A percentile compares a stretch with the other conserved stretches of the same genome.
Evolutionary conservation across 1,140 invertebrate species (phyloP).

Genomic region (Nasonia giraulti): DNA sequence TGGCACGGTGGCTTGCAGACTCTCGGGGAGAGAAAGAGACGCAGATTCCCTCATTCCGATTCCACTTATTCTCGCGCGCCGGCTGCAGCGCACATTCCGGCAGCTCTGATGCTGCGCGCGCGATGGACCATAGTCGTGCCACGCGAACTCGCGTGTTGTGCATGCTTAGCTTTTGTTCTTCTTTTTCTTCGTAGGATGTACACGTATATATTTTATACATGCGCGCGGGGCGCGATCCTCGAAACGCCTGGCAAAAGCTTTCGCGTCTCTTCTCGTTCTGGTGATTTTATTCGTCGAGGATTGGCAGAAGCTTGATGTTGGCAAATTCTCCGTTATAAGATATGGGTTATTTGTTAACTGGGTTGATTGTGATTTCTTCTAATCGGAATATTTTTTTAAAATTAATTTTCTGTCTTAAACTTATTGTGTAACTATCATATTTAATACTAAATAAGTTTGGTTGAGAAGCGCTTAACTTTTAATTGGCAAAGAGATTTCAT

Average conservation of each 20-base stretch:
- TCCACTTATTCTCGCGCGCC: constrained; percentile 4
- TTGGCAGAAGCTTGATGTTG: neutral
- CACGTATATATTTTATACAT: neutral
- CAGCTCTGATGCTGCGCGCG: neutral
- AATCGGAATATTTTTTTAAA: too few species aligned
- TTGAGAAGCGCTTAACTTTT: too few species aligned
- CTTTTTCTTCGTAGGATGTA: neutral
- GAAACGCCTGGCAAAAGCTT: neutral
- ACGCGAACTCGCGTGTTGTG: constrained; percentile 2
- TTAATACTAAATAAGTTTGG: too few species aligned
- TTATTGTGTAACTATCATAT: too few species aligned
- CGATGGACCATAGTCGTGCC: neutral
- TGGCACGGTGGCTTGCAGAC: too few species aligned
- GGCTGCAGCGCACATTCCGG: neutral
- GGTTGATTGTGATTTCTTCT: too few species aligned
- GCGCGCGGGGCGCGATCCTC: too few species aligned
- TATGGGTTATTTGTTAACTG: too few species aligned
- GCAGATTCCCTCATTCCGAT: constrained; percentile 8
- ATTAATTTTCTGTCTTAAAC: too few species aligned
- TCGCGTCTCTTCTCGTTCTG: neutral
- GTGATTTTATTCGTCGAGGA: neutral
- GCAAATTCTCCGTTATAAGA: too few species aligned
- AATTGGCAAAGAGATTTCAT: too few species aligned
- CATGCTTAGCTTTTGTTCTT: neutral
- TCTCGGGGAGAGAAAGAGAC: neutral